Evolutionary conservation across 2,797 vertebrate genomes (phyloP), one percentile per base, ranked within the genome.

Genomic region (Botia kubotai): DNA sequence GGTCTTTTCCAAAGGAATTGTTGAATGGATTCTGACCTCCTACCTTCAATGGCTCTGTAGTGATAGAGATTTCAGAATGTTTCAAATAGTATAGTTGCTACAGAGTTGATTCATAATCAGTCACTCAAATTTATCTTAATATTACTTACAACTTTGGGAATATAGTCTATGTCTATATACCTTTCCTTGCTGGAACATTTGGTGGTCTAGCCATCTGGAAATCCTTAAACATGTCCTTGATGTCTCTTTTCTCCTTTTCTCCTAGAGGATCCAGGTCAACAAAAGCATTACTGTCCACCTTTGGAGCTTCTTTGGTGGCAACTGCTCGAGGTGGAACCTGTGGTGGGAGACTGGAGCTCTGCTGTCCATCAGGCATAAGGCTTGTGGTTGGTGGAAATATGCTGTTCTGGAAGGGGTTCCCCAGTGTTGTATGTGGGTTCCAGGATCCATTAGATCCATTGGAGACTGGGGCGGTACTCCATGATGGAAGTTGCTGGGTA

Each of bases 221-320:
- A 90, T 98, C 96, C 90, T 97, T 99, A 89, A 99, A 99, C 98
- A 99, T 98, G 83, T 98, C 96, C 88, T 96, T 98, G 72, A 97
- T 93, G 83, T 97, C 85, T 69, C 77, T 99, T 88, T 94, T 94
- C 88, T 97, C 97, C 89, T 90, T 97, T 69, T 97, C 97, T 3
- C 96, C 97, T 2, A 99, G 95, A 0, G 98, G 97, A 89, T 99
- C 97, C 91, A 99, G 89, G 84, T 94, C 95, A 65, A 95, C 93
- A 89, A 99, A 99, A 79, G 96, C 97, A 87, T 93, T 95, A 16
- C 92, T 96, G 80, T 96, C 96, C 68, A 93, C 93, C 89, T 86
- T 87, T 62, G 89, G 88, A 2, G 90, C 75, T 77, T 97, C 96
- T 86, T 95, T 96, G 7, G 13, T 86, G 0, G 92, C 90, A 67